Conservation (phyloP, 2,797 vertebrate species). For the Anguilla megastoma region DNA sequence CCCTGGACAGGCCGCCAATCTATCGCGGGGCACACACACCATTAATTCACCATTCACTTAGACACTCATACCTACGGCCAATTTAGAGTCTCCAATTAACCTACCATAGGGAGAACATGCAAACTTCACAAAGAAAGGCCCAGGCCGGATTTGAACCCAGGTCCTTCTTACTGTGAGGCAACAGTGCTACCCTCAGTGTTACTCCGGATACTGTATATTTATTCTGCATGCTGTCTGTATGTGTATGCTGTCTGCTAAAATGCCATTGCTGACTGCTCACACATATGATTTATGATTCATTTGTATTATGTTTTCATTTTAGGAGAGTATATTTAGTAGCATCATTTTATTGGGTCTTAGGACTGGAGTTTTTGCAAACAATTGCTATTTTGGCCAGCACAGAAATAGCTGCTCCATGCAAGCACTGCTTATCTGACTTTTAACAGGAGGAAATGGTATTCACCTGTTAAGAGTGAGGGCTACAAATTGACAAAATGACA, state of each 20-base stretch:
- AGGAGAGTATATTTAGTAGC: neutral
- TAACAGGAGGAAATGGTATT: neutral
- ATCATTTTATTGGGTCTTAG: neutral
- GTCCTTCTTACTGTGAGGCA: too few species aligned
- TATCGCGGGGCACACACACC: too few species aligned
- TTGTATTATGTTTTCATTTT: neutral
- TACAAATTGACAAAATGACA: neutral
- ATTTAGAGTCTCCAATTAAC: too few species aligned
- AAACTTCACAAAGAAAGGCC: neutral
- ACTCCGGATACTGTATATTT: neutral
- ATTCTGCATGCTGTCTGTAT: neutral
- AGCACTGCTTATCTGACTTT: neutral
- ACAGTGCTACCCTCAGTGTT: neutral
- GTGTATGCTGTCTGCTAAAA: neutral
- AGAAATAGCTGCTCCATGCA: neutral
- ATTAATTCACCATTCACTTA: too few species aligned
- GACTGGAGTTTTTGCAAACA: neutral
- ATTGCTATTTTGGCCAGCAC: neutral
- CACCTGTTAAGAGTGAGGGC: neutral
- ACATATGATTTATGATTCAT: neutral
- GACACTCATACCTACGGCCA: too few species aligned
- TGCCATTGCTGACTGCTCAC: neutral
- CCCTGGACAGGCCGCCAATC: too few species aligned
- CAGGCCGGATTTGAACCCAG: too few species aligned
- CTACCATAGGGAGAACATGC: too few species aligned